Percentiles rank a stretch among this genome's conserved stretches.
Conservation (phyloP, 2,797 vertebrate species). For the Cossypha niveicapilla region DNA sequence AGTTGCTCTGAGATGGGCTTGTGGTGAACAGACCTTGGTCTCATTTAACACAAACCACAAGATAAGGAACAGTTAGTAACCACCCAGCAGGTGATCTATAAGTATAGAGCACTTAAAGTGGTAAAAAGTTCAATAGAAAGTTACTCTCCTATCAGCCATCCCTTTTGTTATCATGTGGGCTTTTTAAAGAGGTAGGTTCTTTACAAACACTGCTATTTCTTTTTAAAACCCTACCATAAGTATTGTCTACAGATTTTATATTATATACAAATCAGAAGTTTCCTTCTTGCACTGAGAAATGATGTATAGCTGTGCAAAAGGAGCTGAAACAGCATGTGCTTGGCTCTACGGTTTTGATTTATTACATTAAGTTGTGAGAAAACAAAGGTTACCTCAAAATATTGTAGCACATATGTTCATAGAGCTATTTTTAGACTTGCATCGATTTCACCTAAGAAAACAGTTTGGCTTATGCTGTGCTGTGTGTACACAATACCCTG, state of each 20-base stretch:
- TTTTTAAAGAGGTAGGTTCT: background rate
- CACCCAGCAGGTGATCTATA: background rate
- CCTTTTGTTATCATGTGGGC: background rate
- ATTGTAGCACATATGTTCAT: conserved; percentile 38
- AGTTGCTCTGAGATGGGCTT: background rate
- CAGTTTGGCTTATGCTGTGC: background rate
- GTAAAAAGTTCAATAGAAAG: background rate
- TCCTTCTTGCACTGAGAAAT: background rate
- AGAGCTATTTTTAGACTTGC: conserved; percentile 39
- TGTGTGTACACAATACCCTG: background rate
- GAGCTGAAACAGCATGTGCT: background rate
- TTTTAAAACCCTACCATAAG: background rate
- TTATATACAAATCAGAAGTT: background rate
- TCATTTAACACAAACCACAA: background rate
- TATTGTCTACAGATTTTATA: background rate
- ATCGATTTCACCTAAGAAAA: background rate
- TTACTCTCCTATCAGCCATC: background rate
- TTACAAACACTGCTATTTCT: background rate
- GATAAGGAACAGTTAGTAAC: background rate
- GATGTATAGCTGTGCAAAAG: background rate
- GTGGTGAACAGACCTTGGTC: background rate
- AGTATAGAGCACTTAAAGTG: background rate
- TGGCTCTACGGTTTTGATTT: background rate
- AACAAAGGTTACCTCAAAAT: conserved; percentile 35
- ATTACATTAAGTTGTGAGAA: conserved; percentile 1